These are phyloP conservation scores for Aplochiton taeniatus DNA, from an alignment of 2,797 vertebrate species.

Conservation along the genomic window DNA sequence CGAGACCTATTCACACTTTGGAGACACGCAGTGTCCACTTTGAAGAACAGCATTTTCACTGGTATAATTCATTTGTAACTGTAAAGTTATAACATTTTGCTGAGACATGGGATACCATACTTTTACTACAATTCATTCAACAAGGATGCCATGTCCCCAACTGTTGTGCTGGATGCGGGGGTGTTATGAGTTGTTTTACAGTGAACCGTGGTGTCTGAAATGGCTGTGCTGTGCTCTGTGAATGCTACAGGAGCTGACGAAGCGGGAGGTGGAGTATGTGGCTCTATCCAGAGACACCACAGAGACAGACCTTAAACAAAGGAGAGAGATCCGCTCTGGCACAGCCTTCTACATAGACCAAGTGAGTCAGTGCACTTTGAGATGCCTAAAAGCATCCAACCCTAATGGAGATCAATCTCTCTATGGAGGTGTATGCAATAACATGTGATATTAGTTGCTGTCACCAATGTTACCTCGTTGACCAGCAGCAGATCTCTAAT, in stretches of 20 bases:
- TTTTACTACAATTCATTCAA: too few species aligned
- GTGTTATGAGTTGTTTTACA: slow-evolving; percentile 18
- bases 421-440: too few species aligned
- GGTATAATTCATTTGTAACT: too few species aligned
- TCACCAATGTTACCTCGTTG: too few species aligned
- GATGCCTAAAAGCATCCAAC: background rate
- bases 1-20: too few species aligned
- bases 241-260: slow-evolving; percentile 87
- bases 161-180: slow-evolving; percentile 60
- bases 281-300: slow-evolving; percentile 94
- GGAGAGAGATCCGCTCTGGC: slow-evolving; percentile 91
- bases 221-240: background rate
- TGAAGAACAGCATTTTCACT: too few species aligned
- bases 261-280: slow-evolving; percentile 91
- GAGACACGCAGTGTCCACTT: too few species aligned
- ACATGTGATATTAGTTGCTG: too few species aligned
- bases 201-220: slow-evolving; percentile 72
- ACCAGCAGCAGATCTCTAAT: too few species aligned
- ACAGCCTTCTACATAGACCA: slow-evolving; percentile 96
- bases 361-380: slow-evolving; percentile 55
- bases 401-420: background rate
- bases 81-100: too few species aligned
- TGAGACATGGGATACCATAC: too few species aligned
- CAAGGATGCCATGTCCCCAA: too few species aligned
- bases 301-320: slow-evolving; percentile 95